Conservation (phyloP, 2,797 vertebrate species). For the Masticophis lateralis region DNA sequence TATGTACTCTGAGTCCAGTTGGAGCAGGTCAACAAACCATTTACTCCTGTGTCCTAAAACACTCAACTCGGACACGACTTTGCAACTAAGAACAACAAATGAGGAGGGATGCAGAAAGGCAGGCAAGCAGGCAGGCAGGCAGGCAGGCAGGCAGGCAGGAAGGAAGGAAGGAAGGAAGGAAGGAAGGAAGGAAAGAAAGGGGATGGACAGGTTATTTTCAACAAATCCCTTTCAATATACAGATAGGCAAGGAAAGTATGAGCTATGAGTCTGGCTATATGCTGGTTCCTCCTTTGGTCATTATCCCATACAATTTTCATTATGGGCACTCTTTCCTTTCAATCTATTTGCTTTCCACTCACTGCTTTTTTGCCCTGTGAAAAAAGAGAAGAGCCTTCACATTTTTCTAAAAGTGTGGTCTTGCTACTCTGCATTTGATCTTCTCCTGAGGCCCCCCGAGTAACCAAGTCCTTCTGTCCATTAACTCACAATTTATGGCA, state of each 20-base stretch:
- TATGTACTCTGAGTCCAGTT: neutral
- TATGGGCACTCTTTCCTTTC: neutral
- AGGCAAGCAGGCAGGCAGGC: neutral
- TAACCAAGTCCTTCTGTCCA: slow-evolving; percentile 64
- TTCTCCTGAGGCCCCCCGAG: slow-evolving; percentile 62
- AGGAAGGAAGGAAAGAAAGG: neutral
- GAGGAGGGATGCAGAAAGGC: neutral
- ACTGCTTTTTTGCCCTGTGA: neutral
- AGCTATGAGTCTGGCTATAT: neutral
- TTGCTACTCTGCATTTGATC: slow-evolving; percentile 46
- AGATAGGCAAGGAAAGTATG: neutral
- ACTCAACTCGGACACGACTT: neutral
- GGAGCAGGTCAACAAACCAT: neutral
- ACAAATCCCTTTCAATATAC: neutral
- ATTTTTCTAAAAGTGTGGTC: slow-evolving; percentile 48
- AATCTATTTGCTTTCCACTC: neutral
- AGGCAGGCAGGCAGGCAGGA: neutral
- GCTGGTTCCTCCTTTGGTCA: neutral
- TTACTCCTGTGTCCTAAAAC: neutral
- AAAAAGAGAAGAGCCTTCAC: slow-evolving; percentile 35
- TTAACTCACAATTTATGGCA: slow-evolving; percentile 71
- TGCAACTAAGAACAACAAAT: neutral
- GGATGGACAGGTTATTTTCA: neutral
- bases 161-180: neutral
- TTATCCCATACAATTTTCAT: neutral